Conservation (phyloP, 2,888 invertebrate species). For the Microplitis manilae region DNA sequence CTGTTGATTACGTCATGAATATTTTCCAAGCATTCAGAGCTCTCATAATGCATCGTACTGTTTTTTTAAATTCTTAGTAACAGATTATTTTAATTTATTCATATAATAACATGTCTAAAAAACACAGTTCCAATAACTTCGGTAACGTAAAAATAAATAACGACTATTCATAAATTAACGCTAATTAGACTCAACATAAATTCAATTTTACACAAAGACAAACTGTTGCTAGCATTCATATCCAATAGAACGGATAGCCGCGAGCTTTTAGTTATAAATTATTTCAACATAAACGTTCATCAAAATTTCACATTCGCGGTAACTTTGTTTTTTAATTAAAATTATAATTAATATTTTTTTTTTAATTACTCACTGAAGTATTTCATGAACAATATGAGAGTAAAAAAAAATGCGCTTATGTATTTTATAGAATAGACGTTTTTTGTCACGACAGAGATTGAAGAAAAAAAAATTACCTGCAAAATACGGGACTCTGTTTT, state of each 20-base stretch:
- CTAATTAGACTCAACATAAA: not conserved
- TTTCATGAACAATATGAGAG: not conserved
- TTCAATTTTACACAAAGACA: not conserved
- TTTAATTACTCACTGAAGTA: not conserved
- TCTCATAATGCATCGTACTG: constrained; percentile 1
- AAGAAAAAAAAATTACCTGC: not conserved
- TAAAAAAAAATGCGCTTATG: too few species aligned
- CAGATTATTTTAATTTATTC: not conserved
- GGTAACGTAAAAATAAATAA: not conserved
- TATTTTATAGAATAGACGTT: too few species aligned
- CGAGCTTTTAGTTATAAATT: not conserved
- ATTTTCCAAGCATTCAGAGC: constrained; percentile 11
- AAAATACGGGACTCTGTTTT: not conserved
- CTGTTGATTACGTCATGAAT: constrained; percentile 27
- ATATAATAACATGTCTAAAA: not conserved
- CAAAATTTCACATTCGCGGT: not conserved
- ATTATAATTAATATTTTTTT: not conserved
- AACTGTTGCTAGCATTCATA: not conserved
- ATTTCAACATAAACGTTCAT: not conserved
- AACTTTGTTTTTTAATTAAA: too few species aligned
- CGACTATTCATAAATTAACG: not conserved
- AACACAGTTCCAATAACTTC: not conserved
- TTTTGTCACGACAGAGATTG: too few species aligned
- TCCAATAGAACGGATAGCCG: not conserved
- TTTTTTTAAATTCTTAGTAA: constrained; percentile 20